Conservation (phyloP, 2,113 vertebrate species). For the Eurypyga helias region DNA sequence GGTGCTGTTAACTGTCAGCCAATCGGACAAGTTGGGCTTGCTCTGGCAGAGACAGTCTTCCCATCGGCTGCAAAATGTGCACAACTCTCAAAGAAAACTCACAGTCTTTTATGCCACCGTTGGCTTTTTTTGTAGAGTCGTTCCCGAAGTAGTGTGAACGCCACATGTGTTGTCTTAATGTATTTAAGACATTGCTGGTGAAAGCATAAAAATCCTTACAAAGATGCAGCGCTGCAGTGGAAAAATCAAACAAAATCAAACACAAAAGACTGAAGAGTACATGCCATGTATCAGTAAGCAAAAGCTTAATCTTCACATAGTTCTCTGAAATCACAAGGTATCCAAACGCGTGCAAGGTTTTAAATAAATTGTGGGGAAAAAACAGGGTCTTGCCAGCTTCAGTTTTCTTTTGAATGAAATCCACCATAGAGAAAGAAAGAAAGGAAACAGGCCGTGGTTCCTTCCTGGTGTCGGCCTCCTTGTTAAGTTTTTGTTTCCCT, state of each 20-base stretch:
- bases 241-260: conserved; percentile 82
- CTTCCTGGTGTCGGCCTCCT: conserved; percentile 65
- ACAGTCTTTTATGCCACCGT: conserved; percentile 56
- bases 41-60: conserved; percentile 48
- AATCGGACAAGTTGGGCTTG: conserved; percentile 44
- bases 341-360: conserved; percentile 83
- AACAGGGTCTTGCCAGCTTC: conserved; percentile 80
- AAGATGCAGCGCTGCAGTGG: conserved; percentile 70
- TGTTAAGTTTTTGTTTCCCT: conserved; percentile 68
- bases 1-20: conserved; percentile 47
- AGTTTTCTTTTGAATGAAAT: conserved; percentile 78
- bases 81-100: conserved; percentile 63
- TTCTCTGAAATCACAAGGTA: conserved; percentile 82
- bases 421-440: conserved; percentile 66
- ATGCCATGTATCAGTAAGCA: conserved; percentile 82
- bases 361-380: conserved; percentile 78
- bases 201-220: conserved; percentile 78
- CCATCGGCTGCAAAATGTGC: conserved; percentile 51
- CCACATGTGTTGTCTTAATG: conserved; percentile 76
- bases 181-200: conserved; percentile 80
- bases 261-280: conserved; percentile 78
- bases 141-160: conserved; percentile 73
- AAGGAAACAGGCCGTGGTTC: conserved; percentile 68
- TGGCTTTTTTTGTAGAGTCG: conserved; percentile 71
- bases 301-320: conserved; percentile 82